Percentiles rank a stretch among this genome's conserved stretches.
Evolutionary conservation across 2,797 vertebrate genomes (phyloP).

Genomic region (Pipistrellus kuhlii): DNA sequence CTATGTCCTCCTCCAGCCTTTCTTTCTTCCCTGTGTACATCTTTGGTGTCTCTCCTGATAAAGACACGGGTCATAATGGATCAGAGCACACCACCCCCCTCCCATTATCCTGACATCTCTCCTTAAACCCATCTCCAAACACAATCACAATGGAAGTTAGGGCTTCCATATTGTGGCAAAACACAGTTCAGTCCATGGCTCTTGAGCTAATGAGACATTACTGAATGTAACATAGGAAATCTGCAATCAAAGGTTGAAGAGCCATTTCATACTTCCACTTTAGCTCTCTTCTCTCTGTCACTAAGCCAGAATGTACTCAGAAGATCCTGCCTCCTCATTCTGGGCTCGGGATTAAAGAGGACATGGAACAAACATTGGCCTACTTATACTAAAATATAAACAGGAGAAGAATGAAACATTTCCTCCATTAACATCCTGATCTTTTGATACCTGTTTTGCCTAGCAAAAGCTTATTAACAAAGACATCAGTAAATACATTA

Average conservation of each 20-base stretch:
- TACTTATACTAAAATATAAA: neutral
- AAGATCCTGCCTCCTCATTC: rapidly evolving
- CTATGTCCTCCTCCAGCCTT: rapidly evolving
- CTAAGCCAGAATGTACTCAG: neutral
- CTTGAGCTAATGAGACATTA: neutral
- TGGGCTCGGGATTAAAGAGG: neutral
- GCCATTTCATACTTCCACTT: neutral
- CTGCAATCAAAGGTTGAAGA: neutral
- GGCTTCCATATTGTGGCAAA: neutral
- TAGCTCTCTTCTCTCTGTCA: neutral
- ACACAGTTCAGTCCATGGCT: neutral
- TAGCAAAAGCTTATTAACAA: neutral
- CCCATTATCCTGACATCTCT: neutral
- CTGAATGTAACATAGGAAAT: neutral
- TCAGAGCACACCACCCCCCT: neutral
- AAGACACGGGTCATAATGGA: neutral
- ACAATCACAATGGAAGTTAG: neutral
- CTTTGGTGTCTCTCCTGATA: neutral
- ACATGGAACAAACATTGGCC: neutral
- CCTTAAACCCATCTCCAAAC: neutral
- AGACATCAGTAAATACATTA: neutral
- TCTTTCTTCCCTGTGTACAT: neutral
- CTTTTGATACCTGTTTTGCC: neutral
- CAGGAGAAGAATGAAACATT: neutral
- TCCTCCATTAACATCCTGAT: neutral